Evolutionary conservation across 1,140 invertebrate species (phyloP).

Genomic region (Drosophila nasuta): DNA sequence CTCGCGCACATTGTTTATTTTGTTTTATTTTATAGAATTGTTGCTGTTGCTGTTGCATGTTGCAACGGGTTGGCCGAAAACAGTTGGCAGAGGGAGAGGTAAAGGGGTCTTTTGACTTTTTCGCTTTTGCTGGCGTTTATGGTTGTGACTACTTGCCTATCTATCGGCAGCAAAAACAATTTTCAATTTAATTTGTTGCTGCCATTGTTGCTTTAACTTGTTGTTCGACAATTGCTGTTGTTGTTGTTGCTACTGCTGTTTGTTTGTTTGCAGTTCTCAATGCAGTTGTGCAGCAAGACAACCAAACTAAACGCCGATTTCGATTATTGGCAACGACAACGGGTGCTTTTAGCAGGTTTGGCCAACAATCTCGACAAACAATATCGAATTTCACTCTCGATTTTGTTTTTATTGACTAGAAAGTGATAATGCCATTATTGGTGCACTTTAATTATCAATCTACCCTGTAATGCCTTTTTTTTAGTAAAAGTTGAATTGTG

Average conservation of each 20-base stretch:
- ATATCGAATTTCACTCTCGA: neutral
- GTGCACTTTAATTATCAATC: neutral
- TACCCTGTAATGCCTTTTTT: neutral
- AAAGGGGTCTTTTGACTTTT: neutral
- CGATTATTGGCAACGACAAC: slow-evolving; percentile 26
- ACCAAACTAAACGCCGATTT: slow-evolving; percentile 20
- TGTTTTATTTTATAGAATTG: slow-evolving; percentile 68
- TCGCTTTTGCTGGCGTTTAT: slow-evolving; percentile 53
- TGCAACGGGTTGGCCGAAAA: slow-evolving; percentile 52
- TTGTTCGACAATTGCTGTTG: slow-evolving; percentile 35
- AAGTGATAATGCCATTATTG: slow-evolving; percentile 3
- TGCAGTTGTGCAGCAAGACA: slow-evolving; percentile 28
- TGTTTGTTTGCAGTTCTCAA: slow-evolving; percentile 57
- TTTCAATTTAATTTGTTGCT: slow-evolving; percentile 74
- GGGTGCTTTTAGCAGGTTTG: slow-evolving; percentile 9
- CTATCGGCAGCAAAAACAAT: slow-evolving; percentile 57
- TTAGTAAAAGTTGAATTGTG: neutral
- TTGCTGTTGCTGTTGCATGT: slow-evolving; percentile 37
- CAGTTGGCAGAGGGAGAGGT: neutral
- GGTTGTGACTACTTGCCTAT: slow-evolving; percentile 45
- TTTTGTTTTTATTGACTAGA: slow-evolving; percentile 5
- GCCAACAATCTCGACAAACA: no score
- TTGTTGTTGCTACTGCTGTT: slow-evolving; percentile 26
- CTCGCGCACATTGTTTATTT: slow-evolving; percentile 10
- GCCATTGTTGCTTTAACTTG: slow-evolving; percentile 9